These are phyloP conservation scores for Diacarnus erythraeanus DNA, from an alignment of 37 sponge, comb jelly and placozoan genomes.

Conservation along the genomic window DNA sequence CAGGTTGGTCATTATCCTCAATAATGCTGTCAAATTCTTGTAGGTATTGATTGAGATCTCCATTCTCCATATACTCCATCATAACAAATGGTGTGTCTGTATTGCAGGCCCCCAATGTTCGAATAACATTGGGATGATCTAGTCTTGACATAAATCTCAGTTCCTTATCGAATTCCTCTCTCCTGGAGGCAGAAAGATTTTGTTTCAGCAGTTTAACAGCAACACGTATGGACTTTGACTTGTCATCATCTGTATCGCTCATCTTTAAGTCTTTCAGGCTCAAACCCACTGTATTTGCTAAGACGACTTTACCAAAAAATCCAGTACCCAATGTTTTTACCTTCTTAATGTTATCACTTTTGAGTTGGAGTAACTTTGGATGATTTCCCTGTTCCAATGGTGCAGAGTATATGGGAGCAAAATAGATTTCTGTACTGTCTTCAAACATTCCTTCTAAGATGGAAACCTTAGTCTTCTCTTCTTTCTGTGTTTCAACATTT, in stretches of 20 bases:
- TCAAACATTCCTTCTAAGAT: too few relatives aligned
- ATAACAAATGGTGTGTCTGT: slow-evolving; percentile 60
- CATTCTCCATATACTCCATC: slow-evolving; percentile 93
- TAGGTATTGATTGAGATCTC: slow-evolving; percentile 83
- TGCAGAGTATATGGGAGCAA: neutral
- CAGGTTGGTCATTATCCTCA: neutral
- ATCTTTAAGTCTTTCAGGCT: neutral
- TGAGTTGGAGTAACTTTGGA: neutral
- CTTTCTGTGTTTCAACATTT: neutral
- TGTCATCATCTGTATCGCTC: neutral
- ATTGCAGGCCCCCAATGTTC: slow-evolving; percentile 61
- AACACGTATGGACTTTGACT: neutral
- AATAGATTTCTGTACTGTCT: neutral
- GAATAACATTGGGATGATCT: slow-evolving; percentile 69
- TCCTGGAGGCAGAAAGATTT: neutral
- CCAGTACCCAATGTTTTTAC: neutral
- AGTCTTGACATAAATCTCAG: slow-evolving; percentile 78
- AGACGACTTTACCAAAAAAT: neutral
- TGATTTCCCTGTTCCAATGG: neutral
- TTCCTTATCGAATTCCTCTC: slow-evolving; percentile 35
- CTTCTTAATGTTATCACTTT: neutral
- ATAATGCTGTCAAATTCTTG: slow-evolving; percentile 36
- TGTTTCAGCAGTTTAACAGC: neutral
- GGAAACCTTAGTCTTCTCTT: neutral
- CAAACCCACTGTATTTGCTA: neutral